Conservation (phyloP, 2,797 vertebrate species). For the Coccyzus lansbergi region DNA sequence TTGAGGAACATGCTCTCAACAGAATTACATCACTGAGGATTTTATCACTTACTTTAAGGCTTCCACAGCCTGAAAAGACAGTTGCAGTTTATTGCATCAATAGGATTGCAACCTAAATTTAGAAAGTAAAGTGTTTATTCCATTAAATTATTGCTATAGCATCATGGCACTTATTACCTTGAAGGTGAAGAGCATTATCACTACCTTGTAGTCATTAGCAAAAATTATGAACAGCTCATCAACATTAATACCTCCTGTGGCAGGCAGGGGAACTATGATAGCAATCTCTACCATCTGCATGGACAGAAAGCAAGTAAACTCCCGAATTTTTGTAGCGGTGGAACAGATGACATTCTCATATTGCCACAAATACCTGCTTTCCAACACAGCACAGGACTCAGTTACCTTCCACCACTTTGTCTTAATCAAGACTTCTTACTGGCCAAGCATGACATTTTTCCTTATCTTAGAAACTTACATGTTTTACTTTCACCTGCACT, state of each 20-base stretch:
- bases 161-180: conserved; percentile 15
- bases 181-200: conserved; percentile 10
- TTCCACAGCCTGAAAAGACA: conserved; percentile 17
- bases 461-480: not conserved
- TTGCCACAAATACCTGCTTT: not conserved
- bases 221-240: conserved; percentile 27
- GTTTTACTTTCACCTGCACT: not conserved
- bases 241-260: not conserved
- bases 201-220: conserved; percentile 17
- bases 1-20: not conserved
- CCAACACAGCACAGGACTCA: not conserved
- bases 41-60: conserved; percentile 43
- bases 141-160: conserved; percentile 15
- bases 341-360: not conserved
- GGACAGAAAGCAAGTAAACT: not conserved
- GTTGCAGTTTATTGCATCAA: conserved; percentile 45
- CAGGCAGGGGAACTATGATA: not conserved
- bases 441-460: not conserved
- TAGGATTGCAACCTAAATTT: conserved; percentile 22
- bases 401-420: not conserved
- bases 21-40: conserved; percentile 5
- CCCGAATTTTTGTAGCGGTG: not conserved
- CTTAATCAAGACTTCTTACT: not conserved
- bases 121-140: conserved; percentile 35
- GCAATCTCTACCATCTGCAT: not conserved